Evolutionary conservation across 2,113 vertebrate genomes (phyloP).

Genomic region (Pluvianellus socialis): DNA sequence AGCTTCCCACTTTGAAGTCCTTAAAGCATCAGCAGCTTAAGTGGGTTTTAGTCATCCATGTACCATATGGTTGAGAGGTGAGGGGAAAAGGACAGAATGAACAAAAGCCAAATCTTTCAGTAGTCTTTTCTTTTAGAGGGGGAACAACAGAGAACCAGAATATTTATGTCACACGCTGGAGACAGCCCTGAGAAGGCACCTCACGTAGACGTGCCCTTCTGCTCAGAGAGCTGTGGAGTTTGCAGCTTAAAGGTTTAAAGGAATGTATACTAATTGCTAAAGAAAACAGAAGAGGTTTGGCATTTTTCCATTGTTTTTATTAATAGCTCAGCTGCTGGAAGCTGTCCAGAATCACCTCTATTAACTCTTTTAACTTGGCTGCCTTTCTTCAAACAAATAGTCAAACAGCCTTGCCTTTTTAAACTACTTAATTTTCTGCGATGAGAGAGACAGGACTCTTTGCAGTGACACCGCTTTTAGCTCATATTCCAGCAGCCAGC

Average conservation of each 20-base stretch:
- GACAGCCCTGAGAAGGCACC: not conserved
- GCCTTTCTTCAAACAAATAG: not conserved
- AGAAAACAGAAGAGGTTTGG: conserved; percentile 36
- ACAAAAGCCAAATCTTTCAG: not conserved
- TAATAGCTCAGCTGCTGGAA: conserved; percentile 47
- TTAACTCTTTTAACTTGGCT: conserved; percentile 46
- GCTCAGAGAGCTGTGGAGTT: not conserved
- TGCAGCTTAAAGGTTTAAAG: conserved; percentile 2
- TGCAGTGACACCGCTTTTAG: not conserved
- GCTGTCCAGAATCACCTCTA: conserved; percentile 34
- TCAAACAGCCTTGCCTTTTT: conserved; percentile 1
- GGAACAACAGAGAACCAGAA: not conserved
- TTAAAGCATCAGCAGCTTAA: not conserved
- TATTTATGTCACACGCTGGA: not conserved
- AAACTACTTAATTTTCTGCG: not conserved
- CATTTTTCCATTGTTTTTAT: conserved; percentile 42
- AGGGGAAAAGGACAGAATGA: not conserved
- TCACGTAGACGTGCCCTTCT: not conserved
- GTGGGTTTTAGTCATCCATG: not conserved
- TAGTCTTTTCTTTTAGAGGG: not conserved
- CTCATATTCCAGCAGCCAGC: not conserved
- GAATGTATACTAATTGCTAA: conserved; percentile 30
- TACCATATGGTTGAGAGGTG: not conserved
- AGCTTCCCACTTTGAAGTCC: conserved; percentile 14
- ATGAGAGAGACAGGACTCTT: not conserved